A percentile compares a stretch with the other conserved stretches of the same genome.
phyloP scores from a whole-genome alignment of 1,140 invertebrate genomes.

The Eubasilissa regina region DNA sequence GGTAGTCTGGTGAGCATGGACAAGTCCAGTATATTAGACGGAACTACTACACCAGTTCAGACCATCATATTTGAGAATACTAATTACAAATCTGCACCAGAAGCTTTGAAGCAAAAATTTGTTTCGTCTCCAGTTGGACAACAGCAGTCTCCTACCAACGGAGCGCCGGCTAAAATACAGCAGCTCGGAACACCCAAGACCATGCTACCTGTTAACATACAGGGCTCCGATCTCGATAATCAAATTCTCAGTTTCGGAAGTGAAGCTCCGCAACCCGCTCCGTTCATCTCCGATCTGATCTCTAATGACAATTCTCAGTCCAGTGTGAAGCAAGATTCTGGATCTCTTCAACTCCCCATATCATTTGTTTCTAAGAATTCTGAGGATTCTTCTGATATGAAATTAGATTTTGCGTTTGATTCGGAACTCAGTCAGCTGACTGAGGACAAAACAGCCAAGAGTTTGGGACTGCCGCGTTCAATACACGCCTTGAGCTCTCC shows the following conservation, averaged over 20 bases:
- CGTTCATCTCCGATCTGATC: constrained; percentile 69
- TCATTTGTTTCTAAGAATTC: constrained; percentile 73
- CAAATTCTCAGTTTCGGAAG: constrained; percentile 67
- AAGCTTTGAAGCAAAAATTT: constrained; percentile 77
- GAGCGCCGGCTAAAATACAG: constrained; percentile 60
- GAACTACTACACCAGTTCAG: constrained; percentile 83
- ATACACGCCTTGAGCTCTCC: constrained; percentile 74
- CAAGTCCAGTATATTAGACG: constrained; percentile 77
- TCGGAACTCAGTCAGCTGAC: constrained; percentile 83
- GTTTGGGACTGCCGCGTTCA: constrained; percentile 75
- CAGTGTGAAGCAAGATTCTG: constrained; percentile 59
- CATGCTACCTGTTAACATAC: constrained; percentile 63
- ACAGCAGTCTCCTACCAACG: constrained; percentile 61
- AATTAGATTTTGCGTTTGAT: constrained; percentile 92
- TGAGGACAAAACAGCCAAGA: constrained; percentile 80
- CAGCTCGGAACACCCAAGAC: constrained; percentile 58
- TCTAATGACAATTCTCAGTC: constrained; percentile 64
- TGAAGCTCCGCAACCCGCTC: constrained; percentile 65
- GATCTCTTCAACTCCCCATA: constrained; percentile 66
- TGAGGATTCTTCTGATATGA: constrained; percentile 90
- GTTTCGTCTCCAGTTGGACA: constrained; percentile 68
- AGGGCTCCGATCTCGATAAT: constrained; percentile 66
- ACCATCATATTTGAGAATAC: constrained; percentile 95
- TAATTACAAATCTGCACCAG: constrained; percentile 83
- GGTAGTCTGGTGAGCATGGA: constrained; percentile 62